Evolutionary conservation across 2,113 vertebrate genomes (phyloP), one percentile per base, ranked within the genome.

Genomic region (Aphyosemion australe): DNA sequence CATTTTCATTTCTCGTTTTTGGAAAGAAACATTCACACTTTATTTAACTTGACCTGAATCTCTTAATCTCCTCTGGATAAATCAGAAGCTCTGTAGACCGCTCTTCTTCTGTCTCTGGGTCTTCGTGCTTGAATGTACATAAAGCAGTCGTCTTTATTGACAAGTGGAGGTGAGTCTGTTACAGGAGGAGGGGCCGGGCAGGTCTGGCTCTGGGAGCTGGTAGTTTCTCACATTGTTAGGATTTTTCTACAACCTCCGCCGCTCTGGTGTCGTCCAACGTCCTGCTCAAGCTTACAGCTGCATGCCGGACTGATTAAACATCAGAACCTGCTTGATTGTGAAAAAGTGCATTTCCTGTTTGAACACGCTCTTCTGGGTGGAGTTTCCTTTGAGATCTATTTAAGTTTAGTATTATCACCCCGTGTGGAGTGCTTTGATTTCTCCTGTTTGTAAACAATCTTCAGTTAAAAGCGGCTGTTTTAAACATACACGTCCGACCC

Each of bases 81-180:
- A 67, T 57, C 55, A 9, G 8, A 15, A 45, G 34, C 51, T 51
- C 65, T 70, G 74, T 18, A 57, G 51, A 72, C 39, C 73, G 65
- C 73, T 37, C 34, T 37, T 37, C 34, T 37, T 37, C 34, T 37
- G 7, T 37, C 34, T 37, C 34, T 37, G 34, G 34, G 34, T 37
- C 34, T 37, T 37, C 7, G 6, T 37, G 84, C 69, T 79, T 81
- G 89, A 92, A 91, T 93, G 90, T 92, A 90, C 51, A 55, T 9
- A 26, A 73, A 26, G 26, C 56, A 69, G 39, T 39, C 57, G 60
- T 79, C 48, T 26, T 32, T 37, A 55, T 57, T 57, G 60, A 76
- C 71, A 56, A 74, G 74, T 54, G 61, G 52, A 18, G 54, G 66
- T 37, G 34, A 56, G 21, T 68, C 2, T 53, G 32, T 72, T 77